Conservation (phyloP, 1,140 invertebrate species). For the Caenorhabditis remanei region DNA sequence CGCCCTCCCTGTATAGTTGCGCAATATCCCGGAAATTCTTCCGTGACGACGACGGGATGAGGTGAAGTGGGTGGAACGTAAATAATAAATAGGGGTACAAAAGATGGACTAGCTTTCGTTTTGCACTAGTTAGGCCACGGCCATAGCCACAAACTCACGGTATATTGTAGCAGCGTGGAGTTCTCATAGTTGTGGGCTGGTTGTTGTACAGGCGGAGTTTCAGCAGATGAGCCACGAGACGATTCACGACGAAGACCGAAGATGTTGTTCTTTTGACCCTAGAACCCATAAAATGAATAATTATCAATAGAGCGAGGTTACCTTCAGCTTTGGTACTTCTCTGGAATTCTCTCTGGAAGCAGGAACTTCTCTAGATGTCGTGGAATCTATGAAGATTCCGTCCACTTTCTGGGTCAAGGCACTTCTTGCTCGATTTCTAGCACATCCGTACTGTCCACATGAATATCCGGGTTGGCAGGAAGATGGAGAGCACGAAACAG, state of each 20-base stretch:
- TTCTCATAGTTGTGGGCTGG: background rate
- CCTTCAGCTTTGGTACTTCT: constrained; percentile 2
- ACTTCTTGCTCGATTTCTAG: constrained; percentile 60
- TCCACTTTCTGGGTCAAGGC: constrained; percentile 60
- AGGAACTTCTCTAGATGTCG: background rate
- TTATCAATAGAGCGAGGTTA: background rate
- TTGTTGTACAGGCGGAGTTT: no score
- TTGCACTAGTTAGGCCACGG: no score
- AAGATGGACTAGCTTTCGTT: background rate
- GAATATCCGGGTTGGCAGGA: constrained; percentile 64
- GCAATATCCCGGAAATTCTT: constrained; percentile 17
- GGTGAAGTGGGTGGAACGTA: constrained; percentile 39
- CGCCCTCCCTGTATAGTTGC: background rate
- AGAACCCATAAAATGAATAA: background rate
- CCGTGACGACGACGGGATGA: background rate
- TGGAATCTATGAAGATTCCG: constrained; percentile 30
- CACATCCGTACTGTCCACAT: constrained; percentile 64
- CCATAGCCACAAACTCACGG: background rate
- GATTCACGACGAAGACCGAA: constrained; percentile 20
- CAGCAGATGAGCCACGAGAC: background rate
- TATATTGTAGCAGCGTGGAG: constrained; percentile 24
- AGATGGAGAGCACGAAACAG: constrained; percentile 45
- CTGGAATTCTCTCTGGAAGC: constrained; percentile 9
- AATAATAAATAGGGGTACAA: background rate
- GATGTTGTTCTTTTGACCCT: constrained; percentile 29